Base-by-base conservation (phyloP, 1,140 invertebrate species). In the Gryllus bimaculatus region DNA sequence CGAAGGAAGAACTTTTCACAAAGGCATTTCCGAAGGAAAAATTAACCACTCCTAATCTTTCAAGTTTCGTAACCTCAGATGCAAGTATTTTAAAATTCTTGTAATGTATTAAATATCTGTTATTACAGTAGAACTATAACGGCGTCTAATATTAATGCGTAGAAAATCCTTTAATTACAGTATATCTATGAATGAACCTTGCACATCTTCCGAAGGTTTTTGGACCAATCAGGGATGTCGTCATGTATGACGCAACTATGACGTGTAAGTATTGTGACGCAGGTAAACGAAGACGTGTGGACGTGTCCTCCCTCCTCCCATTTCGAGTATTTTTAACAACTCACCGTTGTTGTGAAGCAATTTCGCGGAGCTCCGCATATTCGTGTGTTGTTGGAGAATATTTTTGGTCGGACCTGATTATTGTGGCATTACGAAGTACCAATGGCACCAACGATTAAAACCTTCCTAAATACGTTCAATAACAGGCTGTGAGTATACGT, bases 401-500 rank as follows among this genome's bases (percentile, higher is more conserved):
- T 66, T 66, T 18, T 66, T 66, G 54, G 10, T 66, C 15, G 12
- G 4, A 10, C 39, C 7, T 15, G 75, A 7, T 26, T 15, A 18
- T 18, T 47, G 20, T 78, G 20, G 39, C 47, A 74, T 79, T 78
- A 48, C 15, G 47, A 78, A 74, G 81, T 79, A 80, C 85, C 81
- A 80, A 87, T 87, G 86, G 84, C 84, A 76, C 20, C 84, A 74
- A 82, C 83, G 8, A 20, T 86, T 21, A 83, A 84, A 48, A 82
- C 80, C 21, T 87, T 87, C 74, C 66, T 85, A 10, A 85, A 85
- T 82, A 84, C 85, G 12, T 87, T 87, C 82, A 84, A 82, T 74
- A 84, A 82, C 81, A 86, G 78, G 83, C 79, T 87, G 87, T 87
- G 80, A 87, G 87, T 87, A 80, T 49, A 21, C 54, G 48, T 74